Percentiles rank a stretch among this genome's conserved stretches.
Evolutionary conservation across 2,888 invertebrate species (phyloP).

Genomic region (Hirtodrosophila trivittata): DNA sequence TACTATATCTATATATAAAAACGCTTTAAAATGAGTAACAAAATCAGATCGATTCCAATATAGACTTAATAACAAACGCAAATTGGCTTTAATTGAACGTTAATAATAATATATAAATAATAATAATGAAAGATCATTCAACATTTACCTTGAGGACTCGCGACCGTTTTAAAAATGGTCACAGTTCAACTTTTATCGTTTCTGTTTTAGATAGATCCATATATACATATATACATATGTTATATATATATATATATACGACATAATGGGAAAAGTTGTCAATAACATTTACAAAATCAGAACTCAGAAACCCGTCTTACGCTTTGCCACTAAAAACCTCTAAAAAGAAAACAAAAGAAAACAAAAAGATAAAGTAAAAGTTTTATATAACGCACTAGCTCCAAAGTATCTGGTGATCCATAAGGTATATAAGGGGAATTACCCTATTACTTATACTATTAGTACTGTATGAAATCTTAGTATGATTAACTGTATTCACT

Average conservation of each 20-base stretch:
- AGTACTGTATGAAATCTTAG: neutral
- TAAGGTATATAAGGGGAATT: too few relatives aligned
- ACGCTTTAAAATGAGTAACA: slow-evolving; percentile 2
- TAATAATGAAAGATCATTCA: slow-evolving; percentile 18
- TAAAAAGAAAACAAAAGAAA: neutral
- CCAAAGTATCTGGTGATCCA: neutral
- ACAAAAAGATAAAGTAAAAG: neutral
- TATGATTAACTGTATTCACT: neutral
- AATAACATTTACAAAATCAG: slow-evolving; percentile 13
- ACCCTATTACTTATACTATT: too few relatives aligned
- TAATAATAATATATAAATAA: slow-evolving; percentile 24
- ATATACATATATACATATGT: neutral
- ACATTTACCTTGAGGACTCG: slow-evolving; percentile 31
- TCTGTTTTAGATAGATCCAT: slow-evolving; percentile 42
- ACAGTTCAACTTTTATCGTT: slow-evolving; percentile 25
- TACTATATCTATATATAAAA: slow-evolving; percentile 1
- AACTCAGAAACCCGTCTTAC: slow-evolving; percentile 17
- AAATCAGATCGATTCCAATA: slow-evolving; percentile 6
- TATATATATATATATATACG: slow-evolving; percentile 1
- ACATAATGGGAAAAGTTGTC: slow-evolving; percentile 1
- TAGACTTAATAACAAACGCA: slow-evolving; percentile 55
- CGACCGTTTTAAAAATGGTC: slow-evolving; percentile 46
- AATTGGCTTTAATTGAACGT: slow-evolving; percentile 65
- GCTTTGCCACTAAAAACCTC: slow-evolving; percentile 50
- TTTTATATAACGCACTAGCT: neutral